Conservation (phyloP, 2,797 vertebrate species). For the Hapalemur alaotrensis region DNA sequence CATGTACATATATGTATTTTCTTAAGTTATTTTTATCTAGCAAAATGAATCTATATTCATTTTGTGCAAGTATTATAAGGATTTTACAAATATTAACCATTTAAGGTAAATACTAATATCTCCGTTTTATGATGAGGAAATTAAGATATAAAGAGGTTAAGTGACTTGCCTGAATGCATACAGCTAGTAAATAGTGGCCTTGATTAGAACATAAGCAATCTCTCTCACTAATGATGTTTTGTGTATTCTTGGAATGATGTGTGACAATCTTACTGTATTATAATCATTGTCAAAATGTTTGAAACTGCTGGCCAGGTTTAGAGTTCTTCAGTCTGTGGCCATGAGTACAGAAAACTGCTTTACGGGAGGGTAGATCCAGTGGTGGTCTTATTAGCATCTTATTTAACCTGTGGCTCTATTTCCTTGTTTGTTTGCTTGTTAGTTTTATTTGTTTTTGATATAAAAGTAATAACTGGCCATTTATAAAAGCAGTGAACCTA, state of each 20-base stretch:
- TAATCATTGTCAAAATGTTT: conserved; percentile 11
- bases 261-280: background rate
- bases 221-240: background rate
- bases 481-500: conserved; percentile 25
- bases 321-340: background rate
- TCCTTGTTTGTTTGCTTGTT: background rate
- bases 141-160: background rate
- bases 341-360: background rate
- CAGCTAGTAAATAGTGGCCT: background rate
- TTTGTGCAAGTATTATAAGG: background rate
- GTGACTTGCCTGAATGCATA: background rate
- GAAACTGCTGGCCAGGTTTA: background rate
- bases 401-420: background rate
- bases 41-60: background rate
- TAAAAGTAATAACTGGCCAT: background rate
- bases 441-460: conserved; percentile 13
- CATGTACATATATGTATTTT: background rate
- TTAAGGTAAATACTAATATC: background rate
- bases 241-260: background rate
- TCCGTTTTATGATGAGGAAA: conserved; percentile 1
- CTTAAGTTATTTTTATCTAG: background rate
- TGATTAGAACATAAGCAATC: background rate
- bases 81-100: conserved; percentile 5
- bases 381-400: background rate
- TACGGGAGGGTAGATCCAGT: background rate